Evolutionary conservation across 2,888 invertebrate genomes (phyloP).

Genomic region (Zeuzera pyrina): DNA sequence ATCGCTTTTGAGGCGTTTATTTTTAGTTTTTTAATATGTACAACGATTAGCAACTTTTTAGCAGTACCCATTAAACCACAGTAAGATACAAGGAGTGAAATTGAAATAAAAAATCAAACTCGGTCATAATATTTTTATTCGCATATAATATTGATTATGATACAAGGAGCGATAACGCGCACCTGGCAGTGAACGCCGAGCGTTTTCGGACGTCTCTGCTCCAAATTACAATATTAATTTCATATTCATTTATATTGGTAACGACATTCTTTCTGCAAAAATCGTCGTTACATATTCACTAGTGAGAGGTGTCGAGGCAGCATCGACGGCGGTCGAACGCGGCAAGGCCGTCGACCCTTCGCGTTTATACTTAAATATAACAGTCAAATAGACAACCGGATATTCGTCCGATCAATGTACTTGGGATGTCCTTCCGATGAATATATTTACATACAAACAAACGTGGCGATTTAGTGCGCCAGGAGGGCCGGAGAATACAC

Average conservation of each 20-base stretch:
- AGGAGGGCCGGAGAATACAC: constrained; percentile 2
- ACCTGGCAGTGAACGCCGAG: constrained; percentile 36
- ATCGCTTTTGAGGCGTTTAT: too few species aligned
- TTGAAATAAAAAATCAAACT: constrained; percentile 23
- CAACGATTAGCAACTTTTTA: too few species aligned
- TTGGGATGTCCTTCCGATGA: constrained; percentile 56
- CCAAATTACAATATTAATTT: constrained; percentile 63
- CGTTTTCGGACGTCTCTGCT: constrained; percentile 38
- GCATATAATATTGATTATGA: constrained; percentile 73
- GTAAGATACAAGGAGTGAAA: too few species aligned
- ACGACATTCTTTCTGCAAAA: constrained; percentile 55
- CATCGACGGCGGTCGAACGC: constrained; percentile 47
- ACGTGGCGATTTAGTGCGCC: constrained; percentile 36
- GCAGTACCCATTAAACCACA: too few species aligned
- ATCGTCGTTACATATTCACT: constrained; percentile 68
- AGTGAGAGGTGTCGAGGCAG: constrained; percentile 67
- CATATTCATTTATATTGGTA: constrained; percentile 65
- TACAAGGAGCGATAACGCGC: constrained; percentile 59
- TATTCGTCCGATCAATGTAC: constrained; percentile 54
- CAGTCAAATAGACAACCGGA: constrained; percentile 60
- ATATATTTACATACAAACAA: constrained; percentile 61
- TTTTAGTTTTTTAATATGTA: too few species aligned
- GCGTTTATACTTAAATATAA: constrained; percentile 64
- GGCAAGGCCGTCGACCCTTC: constrained; percentile 49
- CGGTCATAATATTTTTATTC: constrained; percentile 70